Evolutionary conservation across 2,113 vertebrate genomes (phyloP).

Genomic region (Rallus limicola): DNA sequence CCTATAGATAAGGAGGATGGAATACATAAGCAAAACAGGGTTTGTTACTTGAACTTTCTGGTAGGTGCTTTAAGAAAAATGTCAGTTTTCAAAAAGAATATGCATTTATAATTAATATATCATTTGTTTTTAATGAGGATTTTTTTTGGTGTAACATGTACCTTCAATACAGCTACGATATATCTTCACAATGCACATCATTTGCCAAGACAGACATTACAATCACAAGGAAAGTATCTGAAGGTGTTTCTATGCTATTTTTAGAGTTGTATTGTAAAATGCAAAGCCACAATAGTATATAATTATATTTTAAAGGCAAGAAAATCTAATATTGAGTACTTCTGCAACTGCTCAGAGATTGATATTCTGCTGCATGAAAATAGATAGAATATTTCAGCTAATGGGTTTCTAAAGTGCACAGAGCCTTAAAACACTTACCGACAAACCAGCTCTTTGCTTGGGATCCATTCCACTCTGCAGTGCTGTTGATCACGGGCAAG

Average conservation of each 20-base stretch:
- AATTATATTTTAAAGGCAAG: not conserved
- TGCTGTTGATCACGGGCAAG: not conserved
- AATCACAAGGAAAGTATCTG: not conserved
- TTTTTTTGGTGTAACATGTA: not conserved
- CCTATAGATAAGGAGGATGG: not conserved
- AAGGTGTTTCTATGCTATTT: not conserved
- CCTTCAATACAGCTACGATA: not conserved
- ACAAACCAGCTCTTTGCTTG: not conserved
- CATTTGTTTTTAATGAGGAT: not conserved
- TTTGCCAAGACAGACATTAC: not conserved
- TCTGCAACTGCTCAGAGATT: not conserved
- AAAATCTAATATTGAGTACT: slow-evolving; percentile 16
- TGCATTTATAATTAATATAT: not conserved
- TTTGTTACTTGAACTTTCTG: not conserved
- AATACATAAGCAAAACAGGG: not conserved
- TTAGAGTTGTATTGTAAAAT: not conserved
- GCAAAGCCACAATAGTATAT: not conserved
- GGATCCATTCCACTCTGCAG: not conserved
- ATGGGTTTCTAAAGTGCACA: not conserved
- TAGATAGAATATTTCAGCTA: not conserved
- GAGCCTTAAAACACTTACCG: not conserved
- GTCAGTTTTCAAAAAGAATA: not conserved
- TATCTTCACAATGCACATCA: not conserved
- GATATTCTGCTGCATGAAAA: not conserved
- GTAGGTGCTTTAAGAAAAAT: not conserved